Base-by-base conservation (phyloP, 2,113 vertebrate species). In the Daphoenositta chrysoptera region DNA sequence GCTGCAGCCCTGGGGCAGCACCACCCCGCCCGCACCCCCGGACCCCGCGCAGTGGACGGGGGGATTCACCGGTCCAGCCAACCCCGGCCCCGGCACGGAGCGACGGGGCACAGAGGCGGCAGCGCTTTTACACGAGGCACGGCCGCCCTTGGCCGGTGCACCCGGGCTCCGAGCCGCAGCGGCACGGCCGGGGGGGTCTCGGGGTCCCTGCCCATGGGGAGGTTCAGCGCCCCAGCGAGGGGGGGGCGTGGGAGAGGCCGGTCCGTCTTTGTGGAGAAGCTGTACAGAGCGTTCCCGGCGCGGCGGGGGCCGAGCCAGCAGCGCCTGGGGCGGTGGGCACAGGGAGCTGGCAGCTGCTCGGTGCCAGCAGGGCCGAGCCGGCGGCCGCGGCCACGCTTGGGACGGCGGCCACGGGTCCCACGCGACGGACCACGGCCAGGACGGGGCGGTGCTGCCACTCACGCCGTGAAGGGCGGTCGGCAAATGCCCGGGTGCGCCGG, bases 241-340 rank as follows among this genome's bases (percentile, higher is more conserved):
- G 16, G 30, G 47, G 22, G 69, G 42, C 80, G 84, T 88, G 91
- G 88, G 88, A 95, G 94, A 90, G 73, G 68, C 61, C 72, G 22
- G 15, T 10, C 9, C 1, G 9, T 24, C 83, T 93, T 93, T 87
- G 94, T 90, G 56, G 31, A 33, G 28, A 1, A 86, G 71, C 60
- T 5, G 78, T n/a, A 84, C 78, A 64, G 83, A 80, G 50, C 16
- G 73, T 87, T 90, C 87, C 63, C 68, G 23, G 81, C 17, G 54
- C 21, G 9, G 54, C 27, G 64, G 54, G 39, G 84, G 30, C 65
- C 75, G 72, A 65, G 91, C 83, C 91, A 90, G 94, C 94, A 93
- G 73, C 15, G 78, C 94, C 83, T 3, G 31, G 71, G 87, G 90
- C 82, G 3, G 72, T 22, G 68, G 72, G 83, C 39, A 27, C 45